A percentile compares a stretch with the other conserved stretches of the same genome.
phyloP scores from a whole-genome alignment of 1,140 invertebrate species.

The Pseudobourletiella spinata region DNA sequence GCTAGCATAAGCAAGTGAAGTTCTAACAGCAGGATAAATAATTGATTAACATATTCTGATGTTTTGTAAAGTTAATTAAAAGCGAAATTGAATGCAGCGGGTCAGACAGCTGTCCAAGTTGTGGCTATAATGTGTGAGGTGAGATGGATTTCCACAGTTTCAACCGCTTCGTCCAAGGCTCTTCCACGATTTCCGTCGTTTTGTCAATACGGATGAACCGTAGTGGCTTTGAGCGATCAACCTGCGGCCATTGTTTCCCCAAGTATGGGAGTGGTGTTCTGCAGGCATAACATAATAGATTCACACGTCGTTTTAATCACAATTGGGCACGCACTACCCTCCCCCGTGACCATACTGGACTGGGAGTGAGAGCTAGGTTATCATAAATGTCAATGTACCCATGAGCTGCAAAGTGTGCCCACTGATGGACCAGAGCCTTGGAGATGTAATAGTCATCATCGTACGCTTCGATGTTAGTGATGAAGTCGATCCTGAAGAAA shows the following conservation, averaged over 20 bases:
- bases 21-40: too few species aligned
- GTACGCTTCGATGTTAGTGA: conserved; percentile 14
- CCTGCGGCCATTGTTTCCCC: conserved; percentile 7
- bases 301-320: neutral
- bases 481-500: conserved; percentile 19
- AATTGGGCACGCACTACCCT: neutral
- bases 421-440: conserved; percentile 14
- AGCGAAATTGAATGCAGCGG: neutral
- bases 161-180: conserved; percentile 11
- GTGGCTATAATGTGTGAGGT: neutral
- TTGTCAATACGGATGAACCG: conserved; percentile 6
- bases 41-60: too few species aligned
- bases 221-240: neutral
- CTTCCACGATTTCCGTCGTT: conserved; percentile 7
- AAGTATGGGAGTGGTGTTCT: conserved; percentile 11
- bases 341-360: neutral
- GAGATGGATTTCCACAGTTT: conserved; percentile 9
- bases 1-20: neutral
- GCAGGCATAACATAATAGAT: too few species aligned
- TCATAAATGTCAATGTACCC: conserved; percentile 14
- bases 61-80: too few species aligned
- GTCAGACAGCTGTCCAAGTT: neutral
- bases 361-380: neutral
- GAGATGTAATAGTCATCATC: conserved; percentile 15
- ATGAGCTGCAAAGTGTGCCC: conserved; percentile 8